phyloP scores from a whole-genome alignment of 2,797 vertebrate species.

The Argyrosomus regius region DNA sequence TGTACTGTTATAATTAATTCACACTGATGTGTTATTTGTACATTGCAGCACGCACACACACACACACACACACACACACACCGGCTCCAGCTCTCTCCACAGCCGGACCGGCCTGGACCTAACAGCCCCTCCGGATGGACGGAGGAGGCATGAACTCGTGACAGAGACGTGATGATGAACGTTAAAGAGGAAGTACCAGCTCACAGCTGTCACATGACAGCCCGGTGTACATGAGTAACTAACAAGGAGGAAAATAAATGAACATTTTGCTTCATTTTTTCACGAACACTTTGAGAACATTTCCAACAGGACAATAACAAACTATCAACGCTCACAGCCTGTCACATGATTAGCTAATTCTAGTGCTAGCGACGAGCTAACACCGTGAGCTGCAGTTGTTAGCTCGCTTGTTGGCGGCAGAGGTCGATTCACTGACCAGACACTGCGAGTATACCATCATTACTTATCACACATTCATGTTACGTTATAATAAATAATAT shows the following conservation, averaged over 20 bases:
- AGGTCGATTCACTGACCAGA: accelerated
- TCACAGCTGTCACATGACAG: slow-evolving; percentile 65
- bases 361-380: slow-evolving; percentile 42
- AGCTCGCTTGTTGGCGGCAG: accelerated
- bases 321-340: background rate
- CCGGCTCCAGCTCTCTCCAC: background rate
- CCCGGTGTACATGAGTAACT: background rate
- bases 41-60: background rate
- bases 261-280: background rate
- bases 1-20: background rate
- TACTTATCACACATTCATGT: background rate
- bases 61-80: background rate
- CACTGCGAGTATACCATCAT: accelerated
- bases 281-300: background rate
- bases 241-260: background rate
- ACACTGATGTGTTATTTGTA: slow-evolving; percentile 1
- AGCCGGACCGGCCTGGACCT: background rate
- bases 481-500: too few species aligned
- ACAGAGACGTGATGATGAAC: slow-evolving; percentile 41
- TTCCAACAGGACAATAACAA: background rate
- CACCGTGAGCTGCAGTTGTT: accelerated
- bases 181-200: slow-evolving; percentile 58
- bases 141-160: slow-evolving; percentile 63
- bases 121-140: background rate
- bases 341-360: background rate